Base-by-base conservation (phyloP, 2,888 invertebrate species). In the Limnephilus marmoratus region DNA sequence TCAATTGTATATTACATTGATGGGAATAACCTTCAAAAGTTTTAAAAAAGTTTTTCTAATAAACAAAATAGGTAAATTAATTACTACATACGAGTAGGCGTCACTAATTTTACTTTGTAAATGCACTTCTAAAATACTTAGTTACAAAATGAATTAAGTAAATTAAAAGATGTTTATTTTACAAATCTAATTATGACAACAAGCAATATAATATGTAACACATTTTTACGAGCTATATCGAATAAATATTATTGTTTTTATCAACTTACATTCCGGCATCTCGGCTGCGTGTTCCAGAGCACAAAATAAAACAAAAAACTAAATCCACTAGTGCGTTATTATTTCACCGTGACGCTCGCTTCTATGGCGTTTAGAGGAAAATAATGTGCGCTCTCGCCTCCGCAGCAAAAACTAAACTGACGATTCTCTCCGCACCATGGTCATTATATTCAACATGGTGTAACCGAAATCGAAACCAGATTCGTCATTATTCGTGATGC, bases 261-360 rank as follows among this genome's bases (percentile, higher is more conserved):
- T 31, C 34, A 34, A 83, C 83, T 83, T 24, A 83, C 83, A 37
- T 83, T 83, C 37, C 83, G 83, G 83, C 83, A 83, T 83, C 34
- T 34, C 4, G 83, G 83, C 37, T 34, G 34, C 37, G 18, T 18
- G 34, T 83, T 24, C 24, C 24, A 41, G 24, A 37, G 83, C 83
- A 83, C 83, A 45, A 45, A 45, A 41, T 41, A 41, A 41, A 41
- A 37, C 9, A 83, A 83, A 83, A 37, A 83, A 24, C 53, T 34
- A 83, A 31, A 83, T 18, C 4, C 31, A 83, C 34, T 2, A 83
- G 12, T 45, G 34, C 9, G 7, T 24, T 37, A 9, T 37, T 34
- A 9, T 37, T 34, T 24, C 9, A 34, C 37, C 15, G 34, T 83
- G 9, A 83, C 37, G 83, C 9, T 18, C 15, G 18, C 9, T 24